Percentiles rank a stretch among this genome's conserved stretches.
Evolutionary conservation across 2,888 invertebrate species (phyloP).

Genomic region (Amphimallon solstitiale): DNA sequence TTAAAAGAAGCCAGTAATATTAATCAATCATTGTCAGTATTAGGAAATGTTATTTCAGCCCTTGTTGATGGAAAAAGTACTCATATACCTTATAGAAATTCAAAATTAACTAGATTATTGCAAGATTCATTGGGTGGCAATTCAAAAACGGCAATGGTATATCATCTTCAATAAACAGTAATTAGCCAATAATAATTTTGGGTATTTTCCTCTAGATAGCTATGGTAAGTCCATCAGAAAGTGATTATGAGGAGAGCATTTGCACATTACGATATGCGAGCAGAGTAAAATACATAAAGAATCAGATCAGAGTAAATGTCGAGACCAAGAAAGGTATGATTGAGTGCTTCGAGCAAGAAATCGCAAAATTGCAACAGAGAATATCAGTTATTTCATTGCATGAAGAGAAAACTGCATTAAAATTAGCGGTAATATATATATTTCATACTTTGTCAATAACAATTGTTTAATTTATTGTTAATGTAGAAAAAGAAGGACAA

Average conservation of each 20-base stretch:
- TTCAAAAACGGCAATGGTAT: constrained; percentile 92
- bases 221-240: constrained; percentile 95
- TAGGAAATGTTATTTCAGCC: constrained; percentile 98
- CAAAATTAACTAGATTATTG: constrained; percentile 91
- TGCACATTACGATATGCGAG: constrained; percentile 97
- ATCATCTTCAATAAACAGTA: neutral
- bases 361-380: constrained; percentile 89
- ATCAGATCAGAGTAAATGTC: constrained; percentile 94
- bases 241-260: constrained; percentile 97
- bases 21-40: constrained; percentile 94
- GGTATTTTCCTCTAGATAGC: constrained; percentile 76
- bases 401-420: constrained; percentile 54
- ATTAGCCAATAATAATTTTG: constrained; percentile 2
- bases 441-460: neutral
- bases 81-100: constrained; percentile 98
- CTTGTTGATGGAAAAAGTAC: constrained; percentile 96
- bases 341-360: constrained; percentile 95
- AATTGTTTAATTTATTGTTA: constrained; percentile 1
- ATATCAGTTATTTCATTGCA: constrained; percentile 63
- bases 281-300: constrained; percentile 97
- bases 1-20: constrained; percentile 98
- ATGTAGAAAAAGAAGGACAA: constrained; percentile 46
- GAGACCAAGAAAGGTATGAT: constrained; percentile 97
- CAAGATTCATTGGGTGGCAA: constrained; percentile 98
- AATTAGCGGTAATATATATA: constrained; percentile 42